phyloP scores from a whole-genome alignment of 2,797 vertebrate species.

The Cossypha caffra region DNA sequence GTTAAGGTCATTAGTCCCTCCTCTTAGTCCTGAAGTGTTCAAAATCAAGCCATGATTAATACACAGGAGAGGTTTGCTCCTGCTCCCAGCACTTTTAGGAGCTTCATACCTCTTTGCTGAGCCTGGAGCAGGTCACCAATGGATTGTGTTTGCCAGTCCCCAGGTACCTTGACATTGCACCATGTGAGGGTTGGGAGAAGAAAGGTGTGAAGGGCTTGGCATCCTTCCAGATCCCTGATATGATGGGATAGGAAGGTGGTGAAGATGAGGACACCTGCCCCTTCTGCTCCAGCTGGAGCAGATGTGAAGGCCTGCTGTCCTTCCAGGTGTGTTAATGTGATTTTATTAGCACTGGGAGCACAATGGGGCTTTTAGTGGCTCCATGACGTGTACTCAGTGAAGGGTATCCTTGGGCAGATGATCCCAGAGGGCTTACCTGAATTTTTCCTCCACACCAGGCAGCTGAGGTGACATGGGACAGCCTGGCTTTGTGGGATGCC shows the following conservation, averaged over 20 bases:
- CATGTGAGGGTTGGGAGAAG: fast-evolving
- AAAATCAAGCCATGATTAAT: not conserved
- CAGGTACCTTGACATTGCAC: too few relatives aligned
- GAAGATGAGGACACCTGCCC: fast-evolving
- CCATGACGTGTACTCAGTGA: fast-evolving
- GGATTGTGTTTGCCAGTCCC: not conserved
- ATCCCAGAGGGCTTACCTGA: not conserved
- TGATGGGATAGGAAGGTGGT: fast-evolving
- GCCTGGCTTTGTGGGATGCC: not conserved
- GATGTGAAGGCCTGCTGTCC: not conserved
- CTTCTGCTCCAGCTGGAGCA: not conserved
- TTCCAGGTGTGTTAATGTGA: not conserved
- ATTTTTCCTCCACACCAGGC: not conserved
- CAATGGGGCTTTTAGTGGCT: fast-evolving
- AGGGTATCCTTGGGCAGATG: not conserved
- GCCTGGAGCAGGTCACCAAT: not conserved
- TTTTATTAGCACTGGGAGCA: not conserved
- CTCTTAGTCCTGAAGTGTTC: not conserved
- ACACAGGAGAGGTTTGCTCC: not conserved
- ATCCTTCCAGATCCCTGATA: not conserved
- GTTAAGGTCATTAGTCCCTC: not conserved
- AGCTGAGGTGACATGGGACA: not conserved
- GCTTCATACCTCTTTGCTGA: not conserved
- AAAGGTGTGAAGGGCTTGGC: not conserved
- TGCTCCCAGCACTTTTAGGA: not conserved